Evolutionary conservation across 2,888 invertebrate genomes (phyloP), one percentile per base, ranked within the genome.

Genomic region (Chloromyia formosa): DNA sequence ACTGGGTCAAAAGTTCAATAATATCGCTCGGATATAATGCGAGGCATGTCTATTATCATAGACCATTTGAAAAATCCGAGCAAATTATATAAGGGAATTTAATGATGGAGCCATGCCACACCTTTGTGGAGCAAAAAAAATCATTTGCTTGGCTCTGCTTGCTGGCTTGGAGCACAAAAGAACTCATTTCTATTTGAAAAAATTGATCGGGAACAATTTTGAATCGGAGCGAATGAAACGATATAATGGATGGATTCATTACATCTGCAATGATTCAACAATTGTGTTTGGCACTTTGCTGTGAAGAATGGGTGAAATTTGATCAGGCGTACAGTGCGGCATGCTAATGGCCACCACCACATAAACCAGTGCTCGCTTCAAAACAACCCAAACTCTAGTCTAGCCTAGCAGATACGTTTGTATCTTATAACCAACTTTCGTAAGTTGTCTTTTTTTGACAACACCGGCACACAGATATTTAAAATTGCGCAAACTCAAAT

Each of bases 1-100:
- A 58, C 35, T 71, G 71, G 71, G 71, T 71, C 71, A 71, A 71
- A 71, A 71, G 71, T 71, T 71, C 71, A 71, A 42, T 56, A 58
- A 71, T 71, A 45, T 58, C 40, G 58, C 58, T 18, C 40, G 58
- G 16, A 9, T 20, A 56, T 56, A 56, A 18, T 20, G 20, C 18
- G 56, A 56, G 62, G 2, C 62, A 12, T 42, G 62, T 64, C 62
- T 23, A 64, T 64, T 64, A 42, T 64, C 62, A 64, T 16, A 18
- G 40, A 20, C 18, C 7, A 7, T 56, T 64, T 64, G 40, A 64
- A 64, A 64, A 23, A 20, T 40, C 20, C 40, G 16, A 64, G 62
- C 62, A 64, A 64, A 40, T 64, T 64, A 64, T 64, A 64, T 42
- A 64, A 64, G 14, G 62, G 9, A 18, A 16, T 35, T n/a, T 61